Evolutionary conservation across 2,888 invertebrate genomes (phyloP).

Genomic region (Frankliniella fusca): DNA sequence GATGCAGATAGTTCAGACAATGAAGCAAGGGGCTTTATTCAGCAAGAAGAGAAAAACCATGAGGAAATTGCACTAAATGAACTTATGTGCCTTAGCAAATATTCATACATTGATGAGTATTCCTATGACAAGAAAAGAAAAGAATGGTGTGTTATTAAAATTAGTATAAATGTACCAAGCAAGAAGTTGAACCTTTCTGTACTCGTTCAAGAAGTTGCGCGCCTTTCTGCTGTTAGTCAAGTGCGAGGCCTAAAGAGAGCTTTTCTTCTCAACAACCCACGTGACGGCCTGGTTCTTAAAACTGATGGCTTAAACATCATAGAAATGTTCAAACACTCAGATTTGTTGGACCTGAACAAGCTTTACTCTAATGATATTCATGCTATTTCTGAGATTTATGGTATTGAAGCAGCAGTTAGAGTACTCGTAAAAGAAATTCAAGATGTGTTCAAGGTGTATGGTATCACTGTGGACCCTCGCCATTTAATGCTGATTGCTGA

Average conservation of each 20-base stretch:
- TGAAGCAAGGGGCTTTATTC: conserved; percentile 47
- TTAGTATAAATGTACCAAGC: background rate
- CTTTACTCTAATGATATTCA: conserved; percentile 94
- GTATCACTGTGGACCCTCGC: conserved; percentile 89
- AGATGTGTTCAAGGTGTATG: conserved; percentile 95
- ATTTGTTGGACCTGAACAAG: conserved; percentile 72
- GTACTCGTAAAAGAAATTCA: conserved; percentile 91
- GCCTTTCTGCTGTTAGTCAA: background rate
- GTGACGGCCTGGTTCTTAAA: conserved; percentile 61
- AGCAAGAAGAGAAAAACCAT: conserved; percentile 44
- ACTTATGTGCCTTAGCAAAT: background rate
- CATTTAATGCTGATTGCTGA: conserved; percentile 92
- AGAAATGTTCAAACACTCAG: conserved; percentile 79
- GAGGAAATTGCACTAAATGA: conserved; percentile 40
- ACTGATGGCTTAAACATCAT: conserved; percentile 94
- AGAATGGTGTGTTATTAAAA: conserved; percentile 17
- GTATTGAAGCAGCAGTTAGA: conserved; percentile 91
- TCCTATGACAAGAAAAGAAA: conserved; percentile 19
- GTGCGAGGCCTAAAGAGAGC: conserved; percentile 6
- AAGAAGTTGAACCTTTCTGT: background rate
- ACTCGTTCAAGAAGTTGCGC: background rate
- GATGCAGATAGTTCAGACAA: conserved; percentile 44
- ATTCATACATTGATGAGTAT: conserved; percentile 38
- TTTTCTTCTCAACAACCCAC: background rate
- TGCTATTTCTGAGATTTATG: conserved; percentile 82